Evolutionary conservation across 2,113 vertebrate species (phyloP).

Genomic region (human (Homo sapiens)): DNA sequence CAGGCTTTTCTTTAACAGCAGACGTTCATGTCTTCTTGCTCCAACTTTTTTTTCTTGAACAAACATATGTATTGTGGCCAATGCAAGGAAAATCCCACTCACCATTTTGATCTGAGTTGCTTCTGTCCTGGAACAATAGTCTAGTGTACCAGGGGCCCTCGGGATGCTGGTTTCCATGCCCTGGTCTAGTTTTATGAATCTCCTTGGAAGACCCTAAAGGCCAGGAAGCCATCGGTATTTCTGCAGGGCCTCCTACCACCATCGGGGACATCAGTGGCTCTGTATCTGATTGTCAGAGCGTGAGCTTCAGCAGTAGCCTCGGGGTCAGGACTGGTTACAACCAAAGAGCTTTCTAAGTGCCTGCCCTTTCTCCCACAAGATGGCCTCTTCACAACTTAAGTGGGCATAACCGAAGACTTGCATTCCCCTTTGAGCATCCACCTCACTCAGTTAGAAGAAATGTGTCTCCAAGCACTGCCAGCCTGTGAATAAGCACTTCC

Average conservation of each 20-base stretch:
- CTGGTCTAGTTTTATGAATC: conserved; percentile 76
- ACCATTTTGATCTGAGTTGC: conserved; percentile 81
- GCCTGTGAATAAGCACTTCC: not conserved
- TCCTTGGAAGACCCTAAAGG: conserved; percentile 77
- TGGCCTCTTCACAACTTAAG: not conserved
- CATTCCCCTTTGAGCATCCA: not conserved
- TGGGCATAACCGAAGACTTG: not conserved
- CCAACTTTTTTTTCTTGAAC: conserved; percentile 86
- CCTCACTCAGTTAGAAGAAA: not conserved
- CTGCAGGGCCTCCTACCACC: conserved; percentile 74
- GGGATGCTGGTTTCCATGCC: conserved; percentile 72
- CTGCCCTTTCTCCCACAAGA: not conserved
- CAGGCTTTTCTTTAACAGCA: conserved; percentile 85
- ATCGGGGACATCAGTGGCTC: not conserved
- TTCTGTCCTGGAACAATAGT: conserved; percentile 84
- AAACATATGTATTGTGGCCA: conserved; percentile 89
- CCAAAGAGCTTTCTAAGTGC: not conserved
- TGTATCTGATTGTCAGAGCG: not conserved
- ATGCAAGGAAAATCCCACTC: conserved; percentile 86
- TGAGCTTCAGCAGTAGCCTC: not conserved
- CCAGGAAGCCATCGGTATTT: conserved; percentile 73
- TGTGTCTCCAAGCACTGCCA: not conserved
- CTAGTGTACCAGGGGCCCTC: conserved; percentile 78
- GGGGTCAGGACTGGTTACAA: not conserved
- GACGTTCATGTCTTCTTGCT: conserved; percentile 86